A percentile compares a stretch with the other conserved stretches of the same genome.
phyloP scores from a whole-genome alignment of 1,140 invertebrate genomes.

The Bathynomus jamesi region DNA sequence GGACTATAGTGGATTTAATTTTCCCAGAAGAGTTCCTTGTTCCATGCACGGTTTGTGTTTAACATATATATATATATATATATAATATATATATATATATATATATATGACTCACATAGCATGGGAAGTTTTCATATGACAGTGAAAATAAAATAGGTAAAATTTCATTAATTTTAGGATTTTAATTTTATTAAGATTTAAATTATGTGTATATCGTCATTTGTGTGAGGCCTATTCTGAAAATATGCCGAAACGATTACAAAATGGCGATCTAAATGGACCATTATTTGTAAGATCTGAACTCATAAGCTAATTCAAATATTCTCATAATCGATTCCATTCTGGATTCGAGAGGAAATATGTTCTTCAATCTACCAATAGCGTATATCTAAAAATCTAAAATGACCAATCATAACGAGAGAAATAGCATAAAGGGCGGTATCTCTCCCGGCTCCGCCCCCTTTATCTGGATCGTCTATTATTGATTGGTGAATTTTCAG shows the following conservation, averaged over 20 bases:
- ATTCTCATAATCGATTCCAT: background rate
- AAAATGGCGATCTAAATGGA: conserved; percentile 2
- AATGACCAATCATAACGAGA: background rate
- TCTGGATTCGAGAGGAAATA: background rate
- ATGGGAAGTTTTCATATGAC: no score
- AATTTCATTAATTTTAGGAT: no score
- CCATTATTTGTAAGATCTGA: background rate
- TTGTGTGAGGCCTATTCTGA: conserved; percentile 1
- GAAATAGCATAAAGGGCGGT: background rate
- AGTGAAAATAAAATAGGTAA: no score
- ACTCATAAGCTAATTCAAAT: conserved; percentile 2
- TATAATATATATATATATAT: no score
- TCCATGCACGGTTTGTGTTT: no score
- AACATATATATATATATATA: no score
- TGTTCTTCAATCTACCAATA: background rate
- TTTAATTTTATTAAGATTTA: no score
- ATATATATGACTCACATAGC: no score
- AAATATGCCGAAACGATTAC: background rate
- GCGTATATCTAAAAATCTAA: background rate
- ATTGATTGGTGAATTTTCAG: background rate
- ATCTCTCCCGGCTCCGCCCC: background rate
- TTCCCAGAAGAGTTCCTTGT: no score
- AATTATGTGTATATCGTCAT: background rate
- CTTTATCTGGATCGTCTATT: background rate
- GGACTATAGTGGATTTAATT: no score